phyloP scores from a whole-genome alignment of 2,113 vertebrate genomes.

The Cyanoramphus novaezelandiae region DNA sequence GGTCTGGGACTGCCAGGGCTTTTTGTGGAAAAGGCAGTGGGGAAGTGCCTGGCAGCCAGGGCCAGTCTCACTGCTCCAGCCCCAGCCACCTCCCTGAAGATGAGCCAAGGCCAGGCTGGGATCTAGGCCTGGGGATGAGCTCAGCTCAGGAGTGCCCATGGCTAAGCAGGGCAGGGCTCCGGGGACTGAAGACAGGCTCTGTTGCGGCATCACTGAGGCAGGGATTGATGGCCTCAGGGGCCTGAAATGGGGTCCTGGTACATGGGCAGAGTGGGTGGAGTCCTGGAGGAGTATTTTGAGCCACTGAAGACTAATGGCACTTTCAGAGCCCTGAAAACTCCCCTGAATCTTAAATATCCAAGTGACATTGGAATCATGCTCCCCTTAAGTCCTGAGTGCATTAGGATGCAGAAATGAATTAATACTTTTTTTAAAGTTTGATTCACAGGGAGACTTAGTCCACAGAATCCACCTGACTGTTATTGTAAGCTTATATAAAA shows the following conservation, averaged over 20 bases:
- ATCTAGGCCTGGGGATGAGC: too few relatives aligned
- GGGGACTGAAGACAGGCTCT: background rate
- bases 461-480: background rate
- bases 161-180: background rate
- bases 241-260: background rate
- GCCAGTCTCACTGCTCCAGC: background rate
- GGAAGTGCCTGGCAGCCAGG: background rate
- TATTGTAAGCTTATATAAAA: background rate
- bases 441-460: slow-evolving; percentile 10
- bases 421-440: background rate
- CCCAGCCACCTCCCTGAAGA: background rate
- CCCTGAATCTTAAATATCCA: background rate
- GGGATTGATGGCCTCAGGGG: background rate
- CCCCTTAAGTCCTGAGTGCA: background rate
- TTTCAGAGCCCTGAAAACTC: background rate
- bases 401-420: background rate
- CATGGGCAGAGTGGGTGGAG: fast-evolving
- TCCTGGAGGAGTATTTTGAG: background rate
- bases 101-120: too few relatives aligned
- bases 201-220: too few relatives aligned
- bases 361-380: background rate
- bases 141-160: background rate
- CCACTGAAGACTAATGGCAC: background rate
- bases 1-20: too few relatives aligned
- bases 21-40: background rate